phyloP scores from a whole-genome alignment of 2,797 vertebrate species.

The Notamacropus eugenii region DNA sequence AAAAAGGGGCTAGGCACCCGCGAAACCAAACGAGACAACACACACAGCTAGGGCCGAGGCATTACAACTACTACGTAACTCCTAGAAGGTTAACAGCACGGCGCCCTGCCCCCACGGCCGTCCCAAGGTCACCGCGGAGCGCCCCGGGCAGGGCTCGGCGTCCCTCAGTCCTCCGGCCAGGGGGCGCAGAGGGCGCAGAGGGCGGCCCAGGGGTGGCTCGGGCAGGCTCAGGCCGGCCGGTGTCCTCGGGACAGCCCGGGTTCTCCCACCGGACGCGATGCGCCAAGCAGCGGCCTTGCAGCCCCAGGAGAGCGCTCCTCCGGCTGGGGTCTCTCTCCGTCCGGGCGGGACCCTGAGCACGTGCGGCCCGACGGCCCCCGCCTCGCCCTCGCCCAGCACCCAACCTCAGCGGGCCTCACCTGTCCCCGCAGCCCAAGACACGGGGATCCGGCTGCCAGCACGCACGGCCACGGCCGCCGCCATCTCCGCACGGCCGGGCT shows the following conservation, averaged over 20 bases:
- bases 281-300: background rate
- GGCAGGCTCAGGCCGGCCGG: background rate
- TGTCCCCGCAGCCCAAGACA: background rate
- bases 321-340: background rate
- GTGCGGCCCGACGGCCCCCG: background rate
- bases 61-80: background rate
- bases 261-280: background rate
- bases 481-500: background rate
- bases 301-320: background rate
- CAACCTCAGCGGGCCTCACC: background rate
- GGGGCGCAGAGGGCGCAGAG: too few species aligned
- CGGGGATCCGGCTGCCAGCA: background rate
- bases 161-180: background rate
- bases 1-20: background rate
- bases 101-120: background rate
- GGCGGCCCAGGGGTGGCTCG: too few species aligned
- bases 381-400: background rate
- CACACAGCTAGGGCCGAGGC: too few species aligned
- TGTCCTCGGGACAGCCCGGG: background rate
- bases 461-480: background rate
- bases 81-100: background rate
- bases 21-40: background rate
- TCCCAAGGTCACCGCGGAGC: background rate
- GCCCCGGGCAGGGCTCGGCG: background rate
- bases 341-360: background rate